Base-by-base conservation (phyloP, 2,888 invertebrate genomes). In the Odontocolon sp. region DNA sequence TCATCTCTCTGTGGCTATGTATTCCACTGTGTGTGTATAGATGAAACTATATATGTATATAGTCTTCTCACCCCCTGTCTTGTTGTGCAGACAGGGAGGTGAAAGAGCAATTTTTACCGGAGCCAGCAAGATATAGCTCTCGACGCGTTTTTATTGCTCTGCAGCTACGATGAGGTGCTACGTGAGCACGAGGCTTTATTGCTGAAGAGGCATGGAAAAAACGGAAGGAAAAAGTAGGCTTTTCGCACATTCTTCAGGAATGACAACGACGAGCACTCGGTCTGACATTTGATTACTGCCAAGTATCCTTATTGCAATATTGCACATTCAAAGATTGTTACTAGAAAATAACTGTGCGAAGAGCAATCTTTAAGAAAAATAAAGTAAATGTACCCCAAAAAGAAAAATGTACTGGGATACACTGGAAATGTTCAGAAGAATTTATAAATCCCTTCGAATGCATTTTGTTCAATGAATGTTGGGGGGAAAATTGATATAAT, bases 91-190 rank as follows among this genome's bases (percentile, higher is more conserved):
- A 50, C 36, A n/a, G 50, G 9, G 36, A 36, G 16, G 64, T 50
- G 26, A 63, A 16, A 64, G 38, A 18, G 47, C 59, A 47, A 42
- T 57, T 68, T 68, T 57, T 57, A 26, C 23, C 47, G 26, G 47
- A 45, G 36, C 57, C 47, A 45, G 16, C 26, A 47, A n/a, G 26
- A 57, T 50, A 31, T 57, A 47, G 45, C 45, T 36, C 45, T n/a
- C 40, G 26, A 23, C 61, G 21, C 28, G 8, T 40, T 70, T 70
- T 70, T 61, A 61, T 70, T 70, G 33, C 69, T 33, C 40, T 11
- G 54, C n/a, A 23, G 36, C 61, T 21, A 28, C 16, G 18, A 64
- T 16, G 26, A 36, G 9, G 9, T 9, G 36, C 33, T 40, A 21
- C 61, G 21, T 11, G 50, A n/a, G 50, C 9, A 23, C 23, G 14